These are phyloP conservation scores for Siderastrea radians DNA, from an alignment of 92 coral and sea anemone species.

Conservation along the genomic window DNA sequence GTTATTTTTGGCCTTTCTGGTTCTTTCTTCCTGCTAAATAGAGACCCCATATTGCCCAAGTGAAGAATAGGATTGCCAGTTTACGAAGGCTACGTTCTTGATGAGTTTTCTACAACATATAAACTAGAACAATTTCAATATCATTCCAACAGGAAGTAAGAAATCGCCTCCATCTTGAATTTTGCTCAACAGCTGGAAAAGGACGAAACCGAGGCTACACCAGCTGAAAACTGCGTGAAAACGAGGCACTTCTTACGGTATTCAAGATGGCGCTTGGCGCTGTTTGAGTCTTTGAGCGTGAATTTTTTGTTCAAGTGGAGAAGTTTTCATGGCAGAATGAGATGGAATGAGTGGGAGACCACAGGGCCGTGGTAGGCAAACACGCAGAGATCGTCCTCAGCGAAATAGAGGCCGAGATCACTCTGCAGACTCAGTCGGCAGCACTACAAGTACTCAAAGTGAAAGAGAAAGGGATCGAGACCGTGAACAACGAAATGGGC, in stretches of 20 bases:
- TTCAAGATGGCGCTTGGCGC: slow-evolving; percentile 97
- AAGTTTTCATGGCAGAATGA: slow-evolving; percentile 93
- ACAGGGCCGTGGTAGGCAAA: slow-evolving; percentile 99
- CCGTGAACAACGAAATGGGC: slow-evolving; percentile 85
- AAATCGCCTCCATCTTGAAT: slow-evolving; percentile 40
- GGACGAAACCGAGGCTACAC: slow-evolving; percentile 56
- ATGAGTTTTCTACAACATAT: background rate
- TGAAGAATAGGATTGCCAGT: background rate
- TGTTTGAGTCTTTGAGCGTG: slow-evolving; percentile 74
- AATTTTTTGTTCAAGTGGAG: slow-evolving; percentile 75
- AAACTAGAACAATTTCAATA: background rate
- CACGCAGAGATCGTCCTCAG: slow-evolving; percentile 99
- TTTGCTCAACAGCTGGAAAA: slow-evolving; percentile 13
- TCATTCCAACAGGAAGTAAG: slow-evolving; percentile 26
- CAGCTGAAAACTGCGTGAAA: slow-evolving; percentile 30
- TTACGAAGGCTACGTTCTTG: background rate
- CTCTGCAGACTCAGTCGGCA: slow-evolving; percentile 95
- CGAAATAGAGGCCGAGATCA: slow-evolving; percentile 95
- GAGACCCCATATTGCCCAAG: slow-evolving; percentile 76
- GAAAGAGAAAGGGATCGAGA: slow-evolving; percentile 85
- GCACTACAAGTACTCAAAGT: slow-evolving; percentile 89
- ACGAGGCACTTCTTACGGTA: slow-evolving; percentile 39
- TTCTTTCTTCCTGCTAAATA: slow-evolving; percentile 92
- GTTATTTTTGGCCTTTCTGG: slow-evolving; percentile 91
- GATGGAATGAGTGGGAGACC: slow-evolving; percentile 99